phyloP scores from a whole-genome alignment of 2,888 invertebrate genomes.

The Monochamus alternatus region DNA sequence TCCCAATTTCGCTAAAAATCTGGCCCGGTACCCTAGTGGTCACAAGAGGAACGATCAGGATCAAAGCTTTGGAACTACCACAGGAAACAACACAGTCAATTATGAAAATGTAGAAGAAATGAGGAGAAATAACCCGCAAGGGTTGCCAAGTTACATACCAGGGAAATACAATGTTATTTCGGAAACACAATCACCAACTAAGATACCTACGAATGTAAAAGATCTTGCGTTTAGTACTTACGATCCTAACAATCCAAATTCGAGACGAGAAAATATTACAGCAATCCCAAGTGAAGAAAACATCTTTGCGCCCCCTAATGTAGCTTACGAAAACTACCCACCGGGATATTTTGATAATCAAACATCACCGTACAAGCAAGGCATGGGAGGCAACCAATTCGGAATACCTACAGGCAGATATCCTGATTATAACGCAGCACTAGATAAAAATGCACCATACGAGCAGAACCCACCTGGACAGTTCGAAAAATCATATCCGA shows the following conservation, averaged over 20 bases:
- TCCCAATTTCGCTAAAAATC: conserved; percentile 29
- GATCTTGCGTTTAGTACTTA: conserved; percentile 58
- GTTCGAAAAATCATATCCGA: not conserved
- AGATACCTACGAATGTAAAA: conserved; percentile 53
- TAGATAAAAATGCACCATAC: not conserved
- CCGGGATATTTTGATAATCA: not conserved
- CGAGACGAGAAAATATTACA: conserved; percentile 35
- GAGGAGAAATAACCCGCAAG: conserved; percentile 32
- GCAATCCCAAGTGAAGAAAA: not conserved
- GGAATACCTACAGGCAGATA: not conserved
- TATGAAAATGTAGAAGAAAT: conserved; percentile 43
- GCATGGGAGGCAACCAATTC: not conserved
- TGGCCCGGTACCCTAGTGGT: not conserved
- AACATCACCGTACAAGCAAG: not conserved
- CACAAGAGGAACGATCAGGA: not conserved
- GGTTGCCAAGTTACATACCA: conserved; percentile 55
- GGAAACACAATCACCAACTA: conserved; percentile 49
- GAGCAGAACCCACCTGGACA: not conserved
- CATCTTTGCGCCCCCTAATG: conserved; percentile 27
- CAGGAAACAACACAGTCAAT: conserved; percentile 16
- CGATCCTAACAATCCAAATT: conserved; percentile 41
- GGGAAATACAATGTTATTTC: conserved; percentile 48
- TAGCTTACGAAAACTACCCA: conserved; percentile 37
- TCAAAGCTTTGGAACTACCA: not conserved
- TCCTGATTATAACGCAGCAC: not conserved